A percentile compares a stretch with the other conserved stretches of the same genome.
phyloP scores from a whole-genome alignment of 2,797 vertebrate species.

The Enteromius afrohamiltoni region DNA sequence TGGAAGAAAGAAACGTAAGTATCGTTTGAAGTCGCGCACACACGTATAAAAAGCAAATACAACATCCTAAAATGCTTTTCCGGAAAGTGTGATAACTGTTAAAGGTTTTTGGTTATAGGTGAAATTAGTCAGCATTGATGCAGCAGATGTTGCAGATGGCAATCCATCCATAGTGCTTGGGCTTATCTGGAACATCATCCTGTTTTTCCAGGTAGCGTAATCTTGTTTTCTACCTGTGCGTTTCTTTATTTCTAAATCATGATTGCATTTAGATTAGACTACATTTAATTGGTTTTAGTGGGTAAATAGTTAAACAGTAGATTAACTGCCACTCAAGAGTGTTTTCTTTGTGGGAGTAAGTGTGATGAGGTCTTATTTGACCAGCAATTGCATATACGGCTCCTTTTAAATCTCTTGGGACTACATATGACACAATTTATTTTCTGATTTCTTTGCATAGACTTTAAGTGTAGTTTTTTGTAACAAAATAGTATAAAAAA shows the following conservation, averaged over 20 bases:
- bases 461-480: background rate
- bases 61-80: background rate
- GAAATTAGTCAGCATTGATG: conserved; percentile 95
- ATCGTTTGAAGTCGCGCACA: background rate
- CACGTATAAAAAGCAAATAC: background rate
- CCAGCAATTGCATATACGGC: background rate
- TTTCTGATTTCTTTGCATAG: background rate
- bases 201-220: conserved; percentile 92
- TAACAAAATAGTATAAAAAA: no score
- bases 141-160: conserved; percentile 92
- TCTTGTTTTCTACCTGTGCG: background rate
- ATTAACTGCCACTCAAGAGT: background rate
- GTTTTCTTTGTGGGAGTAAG: background rate
- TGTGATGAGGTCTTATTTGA: background rate
- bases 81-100: conserved; percentile 19
- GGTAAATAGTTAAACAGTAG: background rate
- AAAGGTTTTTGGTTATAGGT: conserved; percentile 82
- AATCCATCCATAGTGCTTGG: conserved; percentile 96
- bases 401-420: background rate
- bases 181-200: conserved; percentile 98
- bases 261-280: background rate
- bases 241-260: background rate
- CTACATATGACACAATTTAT: background rate
- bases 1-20: conserved; percentile 97
- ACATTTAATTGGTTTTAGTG: background rate